phyloP scores from a whole-genome alignment of 2,888 invertebrate species.

The Hypolimnas misippus region DNA sequence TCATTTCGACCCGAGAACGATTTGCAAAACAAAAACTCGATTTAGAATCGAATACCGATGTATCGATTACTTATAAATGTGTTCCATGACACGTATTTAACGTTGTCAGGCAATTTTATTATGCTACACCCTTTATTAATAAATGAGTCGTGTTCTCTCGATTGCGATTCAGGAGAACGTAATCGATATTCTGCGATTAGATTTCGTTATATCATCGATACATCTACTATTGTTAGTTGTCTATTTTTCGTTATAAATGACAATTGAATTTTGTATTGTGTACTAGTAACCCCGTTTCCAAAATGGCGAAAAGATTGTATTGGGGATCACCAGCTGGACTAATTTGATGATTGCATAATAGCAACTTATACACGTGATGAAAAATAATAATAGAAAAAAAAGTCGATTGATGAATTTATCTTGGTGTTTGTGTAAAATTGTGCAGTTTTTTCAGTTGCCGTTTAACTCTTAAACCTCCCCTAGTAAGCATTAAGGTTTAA shows the following conservation, averaged over 20 bases:
- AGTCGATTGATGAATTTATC: too few relatives aligned
- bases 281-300: neutral
- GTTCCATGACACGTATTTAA: conserved; percentile 52
- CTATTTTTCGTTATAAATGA: neutral
- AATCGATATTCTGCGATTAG: conserved; percentile 63
- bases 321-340: too few relatives aligned
- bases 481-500: neutral
- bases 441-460: neutral
- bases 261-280: too few relatives aligned
- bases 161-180: conserved; percentile 50
- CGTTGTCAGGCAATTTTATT: conserved; percentile 49
- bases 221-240: conserved; percentile 14
- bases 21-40: conserved; percentile 51
- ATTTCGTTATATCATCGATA: conserved; percentile 18
- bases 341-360: too few relatives aligned
- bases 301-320: too few relatives aligned
- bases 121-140: conserved; percentile 47
- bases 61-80: conserved; percentile 79
- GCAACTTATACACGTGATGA: too few relatives aligned
- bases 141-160: conserved; percentile 42
- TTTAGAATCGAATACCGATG: conserved; percentile 71
- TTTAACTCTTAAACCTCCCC: too few relatives aligned
- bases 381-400: too few relatives aligned
- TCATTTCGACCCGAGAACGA: conserved; percentile 41
- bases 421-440: too few relatives aligned